Evolutionary conservation across 2,888 invertebrate species (phyloP).

Genomic region (Eulithis prunata): DNA sequence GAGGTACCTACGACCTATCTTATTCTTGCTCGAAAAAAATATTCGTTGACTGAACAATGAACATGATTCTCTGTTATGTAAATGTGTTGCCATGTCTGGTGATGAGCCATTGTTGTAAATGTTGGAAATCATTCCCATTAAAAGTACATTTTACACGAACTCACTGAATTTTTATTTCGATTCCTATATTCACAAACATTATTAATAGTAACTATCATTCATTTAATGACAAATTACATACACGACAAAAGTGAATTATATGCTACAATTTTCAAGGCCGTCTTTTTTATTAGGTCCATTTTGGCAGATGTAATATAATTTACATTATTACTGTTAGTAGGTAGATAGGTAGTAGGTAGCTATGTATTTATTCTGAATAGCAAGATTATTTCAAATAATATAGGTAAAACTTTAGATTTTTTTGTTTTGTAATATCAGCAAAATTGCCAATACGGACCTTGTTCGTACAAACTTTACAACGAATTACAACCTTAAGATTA

Average conservation of each 20-base stretch:
- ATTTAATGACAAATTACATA: background rate
- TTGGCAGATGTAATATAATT: background rate
- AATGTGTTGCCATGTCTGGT: conserved; percentile 58
- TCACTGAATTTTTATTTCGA: conserved; percentile 25
- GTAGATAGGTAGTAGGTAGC: too few relatives aligned
- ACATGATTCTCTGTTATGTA: conserved; percentile 32
- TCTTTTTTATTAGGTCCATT: conserved; percentile 3
- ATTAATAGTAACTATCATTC: background rate
- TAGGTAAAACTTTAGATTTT: too few relatives aligned
- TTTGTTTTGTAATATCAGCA: too few relatives aligned
- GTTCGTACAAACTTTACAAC: too few relatives aligned
- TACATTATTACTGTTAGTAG: too few relatives aligned
- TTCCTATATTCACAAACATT: conserved; percentile 10
- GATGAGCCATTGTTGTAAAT: conserved; percentile 65
- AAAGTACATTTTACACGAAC: conserved; percentile 78
- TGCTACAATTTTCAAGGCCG: background rate
- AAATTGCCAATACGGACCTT: background rate
- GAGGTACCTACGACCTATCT: too few relatives aligned
- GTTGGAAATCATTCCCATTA: conserved; percentile 79
- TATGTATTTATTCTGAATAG: too few relatives aligned
- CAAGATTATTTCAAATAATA: too few relatives aligned
- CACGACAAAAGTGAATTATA: background rate
- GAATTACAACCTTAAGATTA: too few relatives aligned
- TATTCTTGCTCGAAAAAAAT: background rate
- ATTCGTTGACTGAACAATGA: conserved; percentile 29